phyloP scores from a whole-genome alignment of 2,888 invertebrate species.

The Drosophila anceps region DNA sequence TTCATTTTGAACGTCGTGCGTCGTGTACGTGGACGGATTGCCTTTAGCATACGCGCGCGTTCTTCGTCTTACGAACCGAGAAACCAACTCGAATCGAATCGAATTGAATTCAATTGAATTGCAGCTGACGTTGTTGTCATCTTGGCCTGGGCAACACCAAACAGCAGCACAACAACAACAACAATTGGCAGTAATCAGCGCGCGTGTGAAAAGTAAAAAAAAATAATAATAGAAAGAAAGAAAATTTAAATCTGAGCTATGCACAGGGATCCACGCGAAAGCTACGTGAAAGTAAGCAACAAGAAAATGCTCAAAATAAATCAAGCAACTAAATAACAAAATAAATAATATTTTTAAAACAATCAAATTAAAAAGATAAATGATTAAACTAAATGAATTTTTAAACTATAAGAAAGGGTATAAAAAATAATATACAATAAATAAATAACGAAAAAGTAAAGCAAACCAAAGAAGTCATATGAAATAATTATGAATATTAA shows the following conservation, averaged over 20 bases:
- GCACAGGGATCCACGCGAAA: slow-evolving; percentile 35
- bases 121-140: slow-evolving; percentile 52
- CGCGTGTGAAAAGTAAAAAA: slow-evolving; percentile 66
- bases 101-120: slow-evolving; percentile 19
- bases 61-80: slow-evolving; percentile 34
- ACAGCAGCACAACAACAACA: slow-evolving; percentile 16
- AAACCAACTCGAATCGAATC: slow-evolving; percentile 53
- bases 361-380: neutral
- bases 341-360: neutral
- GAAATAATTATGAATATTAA: neutral
- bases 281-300: slow-evolving; percentile 51
- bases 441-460: neutral
- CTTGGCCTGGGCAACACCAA: slow-evolving; percentile 58
- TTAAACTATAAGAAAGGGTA: no score
- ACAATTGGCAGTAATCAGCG: slow-evolving; percentile 61
- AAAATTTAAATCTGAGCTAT: slow-evolving; percentile 34
- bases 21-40: slow-evolving; percentile 72
- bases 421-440: slow-evolving; percentile 13
- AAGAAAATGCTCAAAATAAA: slow-evolving; percentile 5
- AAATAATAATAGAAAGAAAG: neutral
- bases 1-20: slow-evolving; percentile 84
- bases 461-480: no score
- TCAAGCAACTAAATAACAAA: neutral
- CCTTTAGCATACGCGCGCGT: slow-evolving; percentile 41
- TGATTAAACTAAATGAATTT: neutral